Evolutionary conservation across 2,797 vertebrate species (phyloP).

Genomic region (Megalops cyprinoides): DNA sequence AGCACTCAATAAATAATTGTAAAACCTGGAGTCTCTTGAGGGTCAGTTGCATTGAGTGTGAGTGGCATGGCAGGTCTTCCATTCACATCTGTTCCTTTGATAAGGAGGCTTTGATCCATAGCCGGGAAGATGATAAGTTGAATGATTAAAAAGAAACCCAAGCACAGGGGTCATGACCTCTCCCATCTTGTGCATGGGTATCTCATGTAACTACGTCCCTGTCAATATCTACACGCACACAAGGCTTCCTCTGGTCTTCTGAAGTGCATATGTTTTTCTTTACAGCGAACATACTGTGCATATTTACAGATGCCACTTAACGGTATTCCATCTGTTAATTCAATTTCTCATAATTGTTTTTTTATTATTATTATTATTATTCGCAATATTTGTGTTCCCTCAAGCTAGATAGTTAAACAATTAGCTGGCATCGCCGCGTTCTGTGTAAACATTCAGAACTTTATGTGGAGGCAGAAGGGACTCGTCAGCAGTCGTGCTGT

Average conservation of each 20-base stretch:
- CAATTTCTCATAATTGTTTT: neutral
- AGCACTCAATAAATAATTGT: conserved; percentile 14
- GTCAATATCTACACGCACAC: neutral
- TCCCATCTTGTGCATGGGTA: neutral
- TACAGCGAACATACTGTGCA: neutral
- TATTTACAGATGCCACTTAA: neutral
- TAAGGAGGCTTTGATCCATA: conserved; percentile 9
- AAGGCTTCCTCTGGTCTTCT: neutral
- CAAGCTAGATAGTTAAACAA: neutral
- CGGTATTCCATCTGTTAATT: neutral
- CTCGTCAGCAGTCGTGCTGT: neutral
- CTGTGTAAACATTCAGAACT: neutral
- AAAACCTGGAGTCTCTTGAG: conserved; percentile 4
- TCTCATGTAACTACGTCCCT: neutral
- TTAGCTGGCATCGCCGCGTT: neutral
- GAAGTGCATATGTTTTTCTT: neutral
- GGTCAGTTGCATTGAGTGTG: conserved; percentile 15
- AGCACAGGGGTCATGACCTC: neutral
- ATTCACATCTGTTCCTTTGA: conserved; percentile 18
- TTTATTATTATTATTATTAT: no score
- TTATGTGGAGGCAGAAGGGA: neutral
- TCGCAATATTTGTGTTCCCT: neutral
- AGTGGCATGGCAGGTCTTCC: neutral
- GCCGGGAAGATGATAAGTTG: conserved; percentile 9
- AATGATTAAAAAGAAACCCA: conserved; percentile 28